Base-by-base conservation (phyloP, 2,797 vertebrate species). In the Gorsachius magnificus region DNA sequence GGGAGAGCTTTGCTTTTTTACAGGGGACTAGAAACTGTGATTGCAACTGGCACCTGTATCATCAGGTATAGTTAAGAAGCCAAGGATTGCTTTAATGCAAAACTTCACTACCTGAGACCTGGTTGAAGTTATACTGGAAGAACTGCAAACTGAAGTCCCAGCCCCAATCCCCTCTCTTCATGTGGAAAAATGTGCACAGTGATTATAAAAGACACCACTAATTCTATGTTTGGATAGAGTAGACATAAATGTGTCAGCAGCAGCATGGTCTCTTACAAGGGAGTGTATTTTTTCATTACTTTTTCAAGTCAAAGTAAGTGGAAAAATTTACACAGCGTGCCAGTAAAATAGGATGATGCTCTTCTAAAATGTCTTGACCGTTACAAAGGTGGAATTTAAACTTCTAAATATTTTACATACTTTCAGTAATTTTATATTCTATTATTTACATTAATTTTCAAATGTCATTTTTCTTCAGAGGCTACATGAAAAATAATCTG, bases 221-320 rank as follows among this genome's bases (percentile, higher is more conserved):
- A 93, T 95, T 93, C 78, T 57, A 3, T 80, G 68, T 96, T 96
- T 97, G 86, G 71, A 72, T 71, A 88, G 69, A 87, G 56, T 17
- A 77, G 70, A 50, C 83, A 63, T 94, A 95, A 96, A 95, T 93
- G 33, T 81, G 61, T 94, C 92, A 68, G 86, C 79, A 94, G 33
- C 61, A 72, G 79, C 35, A 25, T 43, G 38, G 35, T 71, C 65
- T 94, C 57, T 41, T 94, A 64, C n/a, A 83, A 57, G 38, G 57
- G 45, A 89, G 65, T 71, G 19, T 75, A 41, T 80, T 87, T 95
- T 90, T 92, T 95, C 76, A 56, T 87, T 68, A 56, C 57, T 83
- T 95, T 69, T 93, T 77, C 43, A 66, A 70, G 43, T 83, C 90
- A 70, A 84, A 78, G 50, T 64, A 75, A 86, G 74, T 78, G 75